A percentile compares a stretch with the other conserved stretches of the same genome.
These are phyloP conservation scores for Stramonita haemastoma DNA, from an alignment of 2,888 invertebrate genomes.

Conservation along the genomic window DNA sequence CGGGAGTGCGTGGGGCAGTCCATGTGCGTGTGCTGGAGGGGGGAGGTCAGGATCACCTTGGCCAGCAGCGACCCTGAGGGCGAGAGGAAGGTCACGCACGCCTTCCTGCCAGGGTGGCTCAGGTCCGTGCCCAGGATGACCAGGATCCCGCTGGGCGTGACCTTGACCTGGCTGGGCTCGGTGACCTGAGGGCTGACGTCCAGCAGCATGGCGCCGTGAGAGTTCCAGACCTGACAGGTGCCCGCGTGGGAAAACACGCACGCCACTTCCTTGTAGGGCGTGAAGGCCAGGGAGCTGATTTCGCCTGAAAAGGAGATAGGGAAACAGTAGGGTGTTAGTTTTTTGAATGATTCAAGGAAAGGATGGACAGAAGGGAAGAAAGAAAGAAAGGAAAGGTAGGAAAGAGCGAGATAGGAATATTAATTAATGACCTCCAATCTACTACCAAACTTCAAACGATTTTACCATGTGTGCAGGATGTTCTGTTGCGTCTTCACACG, in stretches of 20 bases:
- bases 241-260: background rate
- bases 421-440: no score
- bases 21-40: background rate
- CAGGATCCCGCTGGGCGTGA: slow-evolving; percentile 23
- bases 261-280: slow-evolving; percentile 27
- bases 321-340: no score
- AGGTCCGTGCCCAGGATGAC: background rate
- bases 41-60: background rate
- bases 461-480: no score
- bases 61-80: slow-evolving; percentile 35
- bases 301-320: background rate
- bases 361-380: no score
- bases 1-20: slow-evolving; percentile 1
- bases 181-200: slow-evolving; percentile 38
- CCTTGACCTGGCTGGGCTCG: slow-evolving; percentile 1
- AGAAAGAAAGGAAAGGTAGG: no score
- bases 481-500: no score
- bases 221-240: slow-evolving; percentile 38
- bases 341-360: no score
- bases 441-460: no score
- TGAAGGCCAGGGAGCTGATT: slow-evolving; percentile 28
- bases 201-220: slow-evolving; percentile 18
- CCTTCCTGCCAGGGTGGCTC: background rate
- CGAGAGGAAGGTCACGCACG: slow-evolving; percentile 31
- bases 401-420: no score